Evolutionary conservation across 2,113 vertebrate species (phyloP).

Genomic region (Lophochroa leadbeateri): DNA sequence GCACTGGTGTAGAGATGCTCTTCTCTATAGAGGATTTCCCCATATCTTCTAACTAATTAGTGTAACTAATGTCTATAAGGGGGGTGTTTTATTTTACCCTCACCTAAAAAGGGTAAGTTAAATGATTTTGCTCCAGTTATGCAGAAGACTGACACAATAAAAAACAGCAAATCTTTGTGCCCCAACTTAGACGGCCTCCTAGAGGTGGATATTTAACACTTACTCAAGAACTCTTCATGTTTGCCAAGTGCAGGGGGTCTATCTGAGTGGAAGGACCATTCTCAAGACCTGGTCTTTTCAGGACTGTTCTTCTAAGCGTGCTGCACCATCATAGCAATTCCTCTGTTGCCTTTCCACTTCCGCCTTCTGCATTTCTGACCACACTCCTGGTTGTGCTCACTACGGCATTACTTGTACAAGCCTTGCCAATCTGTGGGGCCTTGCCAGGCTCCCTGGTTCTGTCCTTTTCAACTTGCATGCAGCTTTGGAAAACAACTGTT

Average conservation of each 20-base stretch:
- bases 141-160: background rate
- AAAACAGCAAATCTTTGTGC: background rate
- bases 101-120: background rate
- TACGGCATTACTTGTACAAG: background rate
- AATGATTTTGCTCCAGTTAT: background rate
- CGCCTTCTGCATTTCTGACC: background rate
- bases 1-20: background rate
- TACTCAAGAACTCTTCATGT: background rate
- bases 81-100: background rate
- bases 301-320: background rate
- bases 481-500: background rate
- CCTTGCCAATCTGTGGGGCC: background rate
- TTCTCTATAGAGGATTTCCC: too few species aligned
- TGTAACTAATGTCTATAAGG: background rate
- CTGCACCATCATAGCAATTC: background rate
- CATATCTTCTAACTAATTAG: too few species aligned
- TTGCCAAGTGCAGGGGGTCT: background rate
- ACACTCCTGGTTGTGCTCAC: background rate
- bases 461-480: background rate
- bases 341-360: background rate
- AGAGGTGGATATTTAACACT: background rate
- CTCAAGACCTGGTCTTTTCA: background rate
- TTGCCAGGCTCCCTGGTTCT: accelerated
- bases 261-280: background rate
- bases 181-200: background rate